Evolutionary conservation across 1,140 invertebrate species (phyloP).

Genomic region (Physella acuta): DNA sequence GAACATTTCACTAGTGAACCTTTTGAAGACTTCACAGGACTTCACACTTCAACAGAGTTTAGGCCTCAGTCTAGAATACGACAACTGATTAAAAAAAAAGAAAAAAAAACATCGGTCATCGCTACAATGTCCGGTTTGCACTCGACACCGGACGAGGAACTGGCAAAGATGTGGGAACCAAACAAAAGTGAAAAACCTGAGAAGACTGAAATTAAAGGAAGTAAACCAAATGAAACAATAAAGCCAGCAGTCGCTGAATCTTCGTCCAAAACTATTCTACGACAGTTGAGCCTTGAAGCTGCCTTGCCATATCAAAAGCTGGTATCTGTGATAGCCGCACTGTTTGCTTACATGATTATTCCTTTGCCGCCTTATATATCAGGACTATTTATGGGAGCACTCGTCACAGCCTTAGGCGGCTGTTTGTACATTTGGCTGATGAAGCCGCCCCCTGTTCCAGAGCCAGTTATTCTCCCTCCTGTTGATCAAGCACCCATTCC

Average conservation of each 20-base stretch:
- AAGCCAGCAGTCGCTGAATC: neutral
- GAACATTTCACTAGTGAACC: constrained; percentile 33
- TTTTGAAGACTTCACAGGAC: constrained; percentile 35
- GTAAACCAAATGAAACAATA: too few relatives aligned
- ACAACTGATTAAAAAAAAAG: constrained; percentile 28
- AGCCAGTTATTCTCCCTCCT: constrained; percentile 31
- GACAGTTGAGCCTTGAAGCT: constrained; percentile 9
- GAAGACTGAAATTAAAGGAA: neutral
- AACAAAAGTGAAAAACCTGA: neutral
- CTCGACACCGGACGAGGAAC: constrained; percentile 26
- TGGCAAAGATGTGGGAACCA: neutral
- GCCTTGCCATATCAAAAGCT: constrained; percentile 37
- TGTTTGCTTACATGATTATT: constrained; percentile 48
- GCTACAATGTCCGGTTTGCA: constrained; percentile 37
- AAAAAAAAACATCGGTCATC: constrained; percentile 25
- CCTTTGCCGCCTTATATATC: constrained; percentile 53
- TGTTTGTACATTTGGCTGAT: constrained; percentile 41
- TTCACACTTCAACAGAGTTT: constrained; percentile 11
- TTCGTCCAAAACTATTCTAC: neutral
- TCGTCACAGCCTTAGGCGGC: constrained; percentile 39
- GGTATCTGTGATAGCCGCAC: constrained; percentile 24
- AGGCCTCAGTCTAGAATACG: constrained; percentile 28
- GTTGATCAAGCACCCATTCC: constrained; percentile 45
- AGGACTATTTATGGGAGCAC: constrained; percentile 48
- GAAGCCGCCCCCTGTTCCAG: constrained; percentile 31